These are phyloP conservation scores for Phaedon cochleariae DNA, from an alignment of 2,888 invertebrate genomes.

Conservation along the genomic window DNA sequence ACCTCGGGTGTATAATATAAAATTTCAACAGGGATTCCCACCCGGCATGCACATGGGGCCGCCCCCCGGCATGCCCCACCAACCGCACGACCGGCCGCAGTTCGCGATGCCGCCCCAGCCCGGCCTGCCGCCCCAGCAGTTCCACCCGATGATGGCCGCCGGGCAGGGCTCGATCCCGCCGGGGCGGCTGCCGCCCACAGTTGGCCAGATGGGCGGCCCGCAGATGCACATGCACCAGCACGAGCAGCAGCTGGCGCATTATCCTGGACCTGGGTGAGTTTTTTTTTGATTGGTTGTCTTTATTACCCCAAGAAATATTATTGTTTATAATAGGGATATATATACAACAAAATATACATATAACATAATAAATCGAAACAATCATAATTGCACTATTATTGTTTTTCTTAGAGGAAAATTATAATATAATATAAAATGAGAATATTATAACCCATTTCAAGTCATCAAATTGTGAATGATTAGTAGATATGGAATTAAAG, in stretches of 20 bases:
- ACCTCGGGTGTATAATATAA: too few relatives aligned
- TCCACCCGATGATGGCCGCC: slow-evolving; percentile 19
- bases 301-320: too few relatives aligned
- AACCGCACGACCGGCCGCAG: slow-evolving; percentile 34
- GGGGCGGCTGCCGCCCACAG: slow-evolving; percentile 8
- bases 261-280: slow-evolving; percentile 34
- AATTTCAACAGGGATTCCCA: not conserved
- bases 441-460: too few relatives aligned
- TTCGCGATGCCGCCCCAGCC: slow-evolving; percentile 28
- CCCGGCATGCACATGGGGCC: too few relatives aligned
- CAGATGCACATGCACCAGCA: slow-evolving; percentile 31
- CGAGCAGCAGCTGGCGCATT: slow-evolving; percentile 35
- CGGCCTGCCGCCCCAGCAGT: slow-evolving; percentile 26
- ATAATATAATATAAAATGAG: too few relatives aligned
- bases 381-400: too few relatives aligned
- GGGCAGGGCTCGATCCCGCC: slow-evolving; percentile 25
- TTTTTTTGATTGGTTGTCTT: not conserved
- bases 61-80: slow-evolving; percentile 27
- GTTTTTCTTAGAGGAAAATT: too few relatives aligned
- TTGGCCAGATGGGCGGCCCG: slow-evolving; percentile 22
- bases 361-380: too few relatives aligned
- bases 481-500: too few relatives aligned
- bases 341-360: too few relatives aligned
- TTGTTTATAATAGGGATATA: too few relatives aligned
- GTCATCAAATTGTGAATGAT: too few relatives aligned